phyloP scores from a whole-genome alignment of 2,888 invertebrate genomes.

The Stenurella melanura region DNA sequence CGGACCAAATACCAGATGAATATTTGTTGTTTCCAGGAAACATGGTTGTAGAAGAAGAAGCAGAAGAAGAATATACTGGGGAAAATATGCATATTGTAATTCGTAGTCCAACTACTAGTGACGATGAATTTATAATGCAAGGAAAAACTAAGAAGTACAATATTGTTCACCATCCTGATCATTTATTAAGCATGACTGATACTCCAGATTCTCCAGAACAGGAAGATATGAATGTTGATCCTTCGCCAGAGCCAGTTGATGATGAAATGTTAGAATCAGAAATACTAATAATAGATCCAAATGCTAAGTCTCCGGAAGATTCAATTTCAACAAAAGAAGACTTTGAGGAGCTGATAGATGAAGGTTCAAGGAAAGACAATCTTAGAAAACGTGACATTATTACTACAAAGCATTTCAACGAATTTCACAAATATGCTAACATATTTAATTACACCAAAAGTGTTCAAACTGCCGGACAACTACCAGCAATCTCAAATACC shows the following conservation, averaged over 20 bases:
- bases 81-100: conserved; percentile 66
- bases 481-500: conserved; percentile 45
- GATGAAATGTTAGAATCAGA: conserved; percentile 76
- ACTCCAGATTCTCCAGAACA: conserved; percentile 76
- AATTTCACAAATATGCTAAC: conserved; percentile 69
- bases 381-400: conserved; percentile 66
- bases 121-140: conserved; percentile 71
- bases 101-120: conserved; percentile 72
- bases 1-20: conserved; percentile 77
- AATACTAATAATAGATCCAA: conserved; percentile 79
- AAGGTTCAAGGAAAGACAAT: conserved; percentile 77
- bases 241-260: conserved; percentile 73
- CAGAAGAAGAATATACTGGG: conserved; percentile 65
- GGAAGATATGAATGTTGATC: conserved; percentile 73
- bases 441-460: conserved; percentile 54
- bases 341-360: conserved; percentile 80
- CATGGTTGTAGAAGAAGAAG: conserved; percentile 75
- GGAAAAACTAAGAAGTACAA: conserved; percentile 68
- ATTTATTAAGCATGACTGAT: conserved; percentile 73
- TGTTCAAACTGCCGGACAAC: conserved; percentile 51
- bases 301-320: conserved; percentile 78
- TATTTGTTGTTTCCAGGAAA: conserved; percentile 80
- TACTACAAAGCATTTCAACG: conserved; percentile 67
- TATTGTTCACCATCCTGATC: conserved; percentile 71
- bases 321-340: conserved; percentile 81